Conservation (phyloP, 2,797 vertebrate genomes). For the Eidolon dupreanum region DNA sequence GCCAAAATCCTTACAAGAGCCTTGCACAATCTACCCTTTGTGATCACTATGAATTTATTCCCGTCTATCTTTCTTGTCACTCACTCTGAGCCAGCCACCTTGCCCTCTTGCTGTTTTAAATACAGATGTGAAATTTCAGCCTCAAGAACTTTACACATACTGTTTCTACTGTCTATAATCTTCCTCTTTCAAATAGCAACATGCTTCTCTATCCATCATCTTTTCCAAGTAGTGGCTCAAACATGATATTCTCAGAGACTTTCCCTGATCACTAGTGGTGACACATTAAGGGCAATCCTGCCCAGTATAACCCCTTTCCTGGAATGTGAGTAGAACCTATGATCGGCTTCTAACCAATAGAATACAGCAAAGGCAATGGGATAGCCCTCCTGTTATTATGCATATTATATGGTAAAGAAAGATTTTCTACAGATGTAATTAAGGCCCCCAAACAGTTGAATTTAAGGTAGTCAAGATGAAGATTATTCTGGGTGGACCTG, state of each 20-base stretch:
- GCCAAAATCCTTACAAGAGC: not conserved
- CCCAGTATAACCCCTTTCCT: not conserved
- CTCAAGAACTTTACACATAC: not conserved
- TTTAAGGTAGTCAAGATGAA: not conserved
- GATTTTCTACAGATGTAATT: not conserved
- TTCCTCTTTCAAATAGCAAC: not conserved
- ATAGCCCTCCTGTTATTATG: not conserved
- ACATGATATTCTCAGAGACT: not conserved
- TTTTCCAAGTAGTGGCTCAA: not conserved
- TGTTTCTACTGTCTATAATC: not conserved
- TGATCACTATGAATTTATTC: not conserved
- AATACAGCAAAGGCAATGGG: not conserved
- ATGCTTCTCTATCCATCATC: not conserved
- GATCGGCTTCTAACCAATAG: not conserved
- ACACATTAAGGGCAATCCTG: not conserved
- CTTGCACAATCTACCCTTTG: not conserved
- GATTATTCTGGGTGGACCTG: not conserved
- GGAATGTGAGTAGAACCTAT: not conserved
- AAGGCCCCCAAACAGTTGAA: not conserved
- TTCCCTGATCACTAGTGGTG: not conserved
- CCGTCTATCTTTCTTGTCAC: not conserved
- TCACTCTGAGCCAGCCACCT: not conserved
- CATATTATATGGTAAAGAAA: not conserved
- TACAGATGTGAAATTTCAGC: not conserved
- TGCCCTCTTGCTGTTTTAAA: not conserved